These are phyloP conservation scores for Acipenser transmontanus DNA, from an alignment of 2,797 vertebrate genomes.

Conservation along the genomic window DNA sequence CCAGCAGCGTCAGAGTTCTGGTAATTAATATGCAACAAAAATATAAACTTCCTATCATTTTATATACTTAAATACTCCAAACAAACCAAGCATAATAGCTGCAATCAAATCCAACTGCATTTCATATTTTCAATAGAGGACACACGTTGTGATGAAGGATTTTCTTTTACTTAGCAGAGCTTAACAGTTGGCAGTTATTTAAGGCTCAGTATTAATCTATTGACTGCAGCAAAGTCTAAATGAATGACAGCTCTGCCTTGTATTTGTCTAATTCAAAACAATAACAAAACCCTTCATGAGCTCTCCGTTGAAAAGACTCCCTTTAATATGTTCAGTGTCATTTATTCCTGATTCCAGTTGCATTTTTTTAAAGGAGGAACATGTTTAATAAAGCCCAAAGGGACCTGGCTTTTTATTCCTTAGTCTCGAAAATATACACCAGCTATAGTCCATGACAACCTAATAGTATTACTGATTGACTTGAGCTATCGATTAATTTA, in stretches of 20 bases:
- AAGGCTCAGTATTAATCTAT: constrained; percentile 2
- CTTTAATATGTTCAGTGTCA: background rate
- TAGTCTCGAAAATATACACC: too few species aligned
- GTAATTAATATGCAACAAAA: too few species aligned
- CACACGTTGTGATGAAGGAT: background rate
- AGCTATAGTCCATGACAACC: background rate
- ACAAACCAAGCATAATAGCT: background rate
- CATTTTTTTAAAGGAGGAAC: background rate
- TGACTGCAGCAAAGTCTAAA: background rate
- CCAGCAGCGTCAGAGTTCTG: too few species aligned
- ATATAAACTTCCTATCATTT: too few species aligned
- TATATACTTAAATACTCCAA: constrained; percentile 22
- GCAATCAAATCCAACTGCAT: constrained; percentile 1
- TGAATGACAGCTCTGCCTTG: constrained; percentile 1
- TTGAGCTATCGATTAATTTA: background rate
- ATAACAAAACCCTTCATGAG: background rate
- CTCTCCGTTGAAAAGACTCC: background rate
- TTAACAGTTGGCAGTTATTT: constrained; percentile 14
- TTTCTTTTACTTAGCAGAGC: constrained; percentile 10
- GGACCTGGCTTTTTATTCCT: background rate
- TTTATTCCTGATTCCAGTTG: background rate
- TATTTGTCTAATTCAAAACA: background rate
- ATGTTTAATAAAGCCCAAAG: background rate
- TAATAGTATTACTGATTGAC: background rate
- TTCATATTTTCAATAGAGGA: background rate